Base-by-base conservation (phyloP, 2,797 vertebrate species). In the Tadarida brasiliensis region DNA sequence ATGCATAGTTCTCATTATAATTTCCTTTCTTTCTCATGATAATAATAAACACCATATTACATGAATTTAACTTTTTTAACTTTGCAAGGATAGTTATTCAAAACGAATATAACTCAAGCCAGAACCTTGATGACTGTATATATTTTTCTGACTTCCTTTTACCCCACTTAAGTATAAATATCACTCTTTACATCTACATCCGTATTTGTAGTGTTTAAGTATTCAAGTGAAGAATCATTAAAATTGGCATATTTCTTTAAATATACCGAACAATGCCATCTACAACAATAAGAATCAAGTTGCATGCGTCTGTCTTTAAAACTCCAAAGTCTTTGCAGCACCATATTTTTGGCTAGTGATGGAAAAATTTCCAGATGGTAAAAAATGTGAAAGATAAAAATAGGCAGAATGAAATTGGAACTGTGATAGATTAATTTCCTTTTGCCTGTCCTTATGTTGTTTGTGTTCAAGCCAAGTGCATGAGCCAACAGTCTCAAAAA, bases 371-470 rank as follows among this genome's bases (percentile, higher is more conserved):
- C 86, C 91, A 97, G 90, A 94, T 94, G 82, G 94, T 70, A 84
- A 95, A 96, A 95, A 95, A 87, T 93, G 28, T 87, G 67, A 95
- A 76, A 59, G 94, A 96, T 70, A 97, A 96, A 97, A 97, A 98
- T 96, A 95, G 93, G 35, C 76, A 95, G 90, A 96, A 92, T 95
- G 87, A 87, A 97, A 95, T 97, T 94, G 94, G 87, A 92, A 89
- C 78, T 87, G 93, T 87, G 93, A 93, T 94, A 59, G 83, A 98
- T 94, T 95, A 90, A 97, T 96, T 97, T 95, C 85, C 89, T 94
- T 86, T 95, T 63, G 68, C 71, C 95, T 92, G 77, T 74, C 95
- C 93, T 92, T 97, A 94, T 96, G 94, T 67, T 96, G 80, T 95
- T 95, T 77, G 90, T 80, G 87, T 80, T 65, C 77, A 44, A 78